Conservation (phyloP, 2,888 invertebrate genomes). For the Smittia sp. region DNA sequence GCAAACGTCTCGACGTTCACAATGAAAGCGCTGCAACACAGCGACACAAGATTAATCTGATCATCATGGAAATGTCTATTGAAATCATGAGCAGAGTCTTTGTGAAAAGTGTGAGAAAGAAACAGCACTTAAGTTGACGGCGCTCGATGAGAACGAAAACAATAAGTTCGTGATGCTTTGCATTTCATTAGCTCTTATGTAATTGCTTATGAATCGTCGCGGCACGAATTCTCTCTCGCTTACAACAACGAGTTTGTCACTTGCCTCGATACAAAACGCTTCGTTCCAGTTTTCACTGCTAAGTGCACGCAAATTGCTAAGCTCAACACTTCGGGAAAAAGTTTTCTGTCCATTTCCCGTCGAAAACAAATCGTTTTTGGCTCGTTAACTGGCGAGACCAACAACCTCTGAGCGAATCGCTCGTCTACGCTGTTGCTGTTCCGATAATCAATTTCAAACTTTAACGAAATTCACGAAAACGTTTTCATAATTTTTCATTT, state of each 20-base stretch:
- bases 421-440: too few species aligned
- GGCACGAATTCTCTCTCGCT: not conserved
- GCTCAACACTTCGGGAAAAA: too few species aligned
- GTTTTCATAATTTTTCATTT: too few species aligned
- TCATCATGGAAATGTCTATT: conserved; percentile 11
- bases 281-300: not conserved
- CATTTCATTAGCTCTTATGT: conserved; percentile 5
- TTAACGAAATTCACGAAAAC: too few species aligned
- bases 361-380: too few species aligned
- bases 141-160: not conserved
- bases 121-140: not conserved
- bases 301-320: too few species aligned
- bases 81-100: conserved; percentile 2
- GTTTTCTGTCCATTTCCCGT: too few species aligned
- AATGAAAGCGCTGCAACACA: not conserved
- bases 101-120: not conserved
- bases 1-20: not conserved
- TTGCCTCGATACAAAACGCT: not conserved
- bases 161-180: conserved; percentile 9
- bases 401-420: too few species aligned
- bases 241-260: not conserved
- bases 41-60: conserved; percentile 1
- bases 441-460: too few species aligned
- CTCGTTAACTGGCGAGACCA: too few species aligned
- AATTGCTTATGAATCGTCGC: conserved; percentile 4